These are phyloP conservation scores for Beaufortia kweichowensis DNA, from an alignment of 2,113 vertebrate genomes.

Conservation along the genomic window DNA sequence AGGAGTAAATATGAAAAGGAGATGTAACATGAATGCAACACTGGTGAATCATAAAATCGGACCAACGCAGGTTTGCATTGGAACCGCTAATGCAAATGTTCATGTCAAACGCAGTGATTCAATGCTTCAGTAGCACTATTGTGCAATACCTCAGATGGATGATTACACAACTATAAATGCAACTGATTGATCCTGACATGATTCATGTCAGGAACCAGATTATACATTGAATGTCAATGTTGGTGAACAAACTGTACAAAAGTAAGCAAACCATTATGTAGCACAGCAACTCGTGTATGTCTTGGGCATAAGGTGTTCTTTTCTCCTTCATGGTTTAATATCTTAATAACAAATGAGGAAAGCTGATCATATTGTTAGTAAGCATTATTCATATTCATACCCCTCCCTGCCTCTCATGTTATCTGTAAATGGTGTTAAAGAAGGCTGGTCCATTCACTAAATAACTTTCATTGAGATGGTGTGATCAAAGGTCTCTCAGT, in stretches of 20 bases:
- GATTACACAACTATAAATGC: neutral
- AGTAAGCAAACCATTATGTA: too few relatives aligned
- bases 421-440: conserved; percentile 28
- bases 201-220: neutral
- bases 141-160: neutral
- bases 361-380: neutral
- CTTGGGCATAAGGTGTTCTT: too few relatives aligned
- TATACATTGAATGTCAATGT: too few relatives aligned
- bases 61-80: neutral
- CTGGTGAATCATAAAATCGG: neutral
- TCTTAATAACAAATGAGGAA: too few relatives aligned
- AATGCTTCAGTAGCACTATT: neutral
- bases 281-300: too few relatives aligned
- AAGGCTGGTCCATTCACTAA: conserved; percentile 33
- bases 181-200: neutral
- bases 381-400: neutral
- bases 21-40: conserved; percentile 51
- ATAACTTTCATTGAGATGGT: conserved; percentile 30
- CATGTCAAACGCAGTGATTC: neutral
- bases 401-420: conserved; percentile 45
- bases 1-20: conserved; percentile 55
- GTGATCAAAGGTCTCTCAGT: conserved; percentile 52
- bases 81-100: neutral
- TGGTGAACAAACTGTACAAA: neutral
- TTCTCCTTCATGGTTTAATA: too few relatives aligned